These are phyloP conservation scores for Fratercula arctica DNA, from an alignment of 2,797 vertebrate genomes.

Conservation along the genomic window DNA sequence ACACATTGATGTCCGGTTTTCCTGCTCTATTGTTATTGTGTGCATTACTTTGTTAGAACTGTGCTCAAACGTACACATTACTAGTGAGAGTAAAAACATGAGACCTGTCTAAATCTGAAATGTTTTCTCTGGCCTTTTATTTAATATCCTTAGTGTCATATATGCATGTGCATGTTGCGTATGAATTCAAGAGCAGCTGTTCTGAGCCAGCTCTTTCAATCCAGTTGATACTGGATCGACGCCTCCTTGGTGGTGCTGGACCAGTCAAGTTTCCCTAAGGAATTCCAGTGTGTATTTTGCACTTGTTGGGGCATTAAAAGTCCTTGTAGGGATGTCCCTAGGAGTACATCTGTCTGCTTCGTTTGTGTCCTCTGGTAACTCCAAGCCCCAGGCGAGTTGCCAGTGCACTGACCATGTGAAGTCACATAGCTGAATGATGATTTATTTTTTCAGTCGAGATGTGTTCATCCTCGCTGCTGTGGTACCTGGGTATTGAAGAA, in stretches of 20 bases:
- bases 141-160: neutral
- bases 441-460: neutral
- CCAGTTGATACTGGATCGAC: neutral
- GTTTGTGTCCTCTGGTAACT: neutral
- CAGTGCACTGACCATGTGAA: neutral
- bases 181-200: neutral
- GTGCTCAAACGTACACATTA: fast-evolving
- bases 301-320: neutral
- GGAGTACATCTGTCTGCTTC: neutral
- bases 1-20: neutral
- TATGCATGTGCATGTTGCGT: fast-evolving
- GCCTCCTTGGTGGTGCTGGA: neutral
- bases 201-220: neutral
- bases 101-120: neutral
- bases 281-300: neutral
- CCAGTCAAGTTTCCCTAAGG: neutral
- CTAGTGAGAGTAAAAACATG: neutral
- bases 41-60: neutral
- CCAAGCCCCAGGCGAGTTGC: neutral
- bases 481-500: neutral
- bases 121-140: neutral
- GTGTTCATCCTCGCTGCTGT: fast-evolving
- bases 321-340: neutral
- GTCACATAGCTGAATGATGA: neutral
- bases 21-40: neutral